phyloP scores from a whole-genome alignment of 2,113 vertebrate species.

The Vireo altiloquus region DNA sequence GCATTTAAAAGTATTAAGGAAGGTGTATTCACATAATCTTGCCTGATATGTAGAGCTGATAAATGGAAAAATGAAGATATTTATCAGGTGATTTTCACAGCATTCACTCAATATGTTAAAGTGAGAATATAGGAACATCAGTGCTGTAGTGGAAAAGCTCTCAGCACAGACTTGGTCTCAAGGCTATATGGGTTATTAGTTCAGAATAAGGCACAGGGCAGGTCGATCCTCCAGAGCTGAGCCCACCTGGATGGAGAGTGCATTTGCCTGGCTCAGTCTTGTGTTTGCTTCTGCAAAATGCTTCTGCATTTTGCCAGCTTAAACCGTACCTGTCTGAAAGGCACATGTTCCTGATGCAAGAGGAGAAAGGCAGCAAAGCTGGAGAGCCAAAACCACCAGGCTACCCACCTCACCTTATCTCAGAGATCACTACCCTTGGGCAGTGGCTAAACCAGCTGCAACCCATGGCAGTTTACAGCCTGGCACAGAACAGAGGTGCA shows the following conservation, averaged over 20 bases:
- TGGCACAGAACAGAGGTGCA: not conserved
- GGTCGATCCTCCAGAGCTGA: not conserved
- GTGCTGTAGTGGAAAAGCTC: not conserved
- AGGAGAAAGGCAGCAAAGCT: not conserved
- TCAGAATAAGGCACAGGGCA: not conserved
- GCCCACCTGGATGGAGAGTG: not conserved
- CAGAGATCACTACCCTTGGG: not conserved
- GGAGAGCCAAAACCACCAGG: not conserved
- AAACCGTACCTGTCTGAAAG: not conserved
- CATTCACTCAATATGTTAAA: not conserved
- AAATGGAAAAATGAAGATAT: not conserved
- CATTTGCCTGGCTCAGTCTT: not conserved
- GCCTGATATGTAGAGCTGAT: not conserved
- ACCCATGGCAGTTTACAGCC: not conserved
- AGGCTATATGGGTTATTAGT: not conserved
- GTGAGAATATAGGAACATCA: not conserved
- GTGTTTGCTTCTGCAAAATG: not conserved
- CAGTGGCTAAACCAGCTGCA: not conserved
- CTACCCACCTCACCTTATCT: not conserved
- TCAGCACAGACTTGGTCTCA: not conserved
- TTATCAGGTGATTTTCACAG: not conserved
- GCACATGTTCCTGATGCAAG: rapidly evolving
- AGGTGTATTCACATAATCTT: not conserved
- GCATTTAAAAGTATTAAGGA: not conserved
- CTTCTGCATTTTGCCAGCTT: not conserved